A percentile compares a stretch with the other conserved stretches of the same genome.
Conservation (phyloP, 1,140 invertebrate genomes). For the Tetragnatha versicolor region DNA sequence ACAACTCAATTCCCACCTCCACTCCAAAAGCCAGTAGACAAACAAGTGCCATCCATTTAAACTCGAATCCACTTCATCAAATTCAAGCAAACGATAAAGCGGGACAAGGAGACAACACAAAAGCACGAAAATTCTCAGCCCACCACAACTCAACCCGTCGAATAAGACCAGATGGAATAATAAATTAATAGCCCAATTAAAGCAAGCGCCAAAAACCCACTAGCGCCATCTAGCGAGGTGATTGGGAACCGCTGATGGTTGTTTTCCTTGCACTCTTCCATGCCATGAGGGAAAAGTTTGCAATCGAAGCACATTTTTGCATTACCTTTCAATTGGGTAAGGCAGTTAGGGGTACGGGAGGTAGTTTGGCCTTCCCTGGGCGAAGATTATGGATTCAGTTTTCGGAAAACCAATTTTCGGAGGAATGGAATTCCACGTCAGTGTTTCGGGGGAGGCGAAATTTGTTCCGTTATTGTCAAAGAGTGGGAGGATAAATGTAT, state of each 20-base stretch:
- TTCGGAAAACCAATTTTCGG: no score
- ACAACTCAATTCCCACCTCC: neutral
- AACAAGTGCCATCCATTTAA: neutral
- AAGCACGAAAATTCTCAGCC: neutral
- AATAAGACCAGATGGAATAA: slow-evolving; percentile 51
- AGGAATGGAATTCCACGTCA: no score
- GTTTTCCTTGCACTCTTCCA: no score
- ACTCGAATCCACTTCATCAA: slow-evolving; percentile 7
- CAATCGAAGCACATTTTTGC: no score
- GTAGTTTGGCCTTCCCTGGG: no score
- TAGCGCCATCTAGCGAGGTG: slow-evolving; percentile 47
- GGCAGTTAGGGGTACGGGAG: no score
- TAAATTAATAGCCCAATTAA: slow-evolving; percentile 54
- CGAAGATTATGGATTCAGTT: no score
- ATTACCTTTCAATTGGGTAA: no score
- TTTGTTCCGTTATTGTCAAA: no score
- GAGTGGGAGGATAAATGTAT: no score
- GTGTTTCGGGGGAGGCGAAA: no score
- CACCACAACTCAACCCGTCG: slow-evolving; percentile 14
- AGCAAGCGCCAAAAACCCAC: neutral
- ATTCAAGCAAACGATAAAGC: neutral
- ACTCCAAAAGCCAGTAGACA: neutral
- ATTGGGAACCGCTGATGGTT: slow-evolving; percentile 45
- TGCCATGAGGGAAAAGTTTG: no score
- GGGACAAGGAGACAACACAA: neutral